Evolutionary conservation across 2,113 vertebrate genomes (phyloP).

Genomic region (Xerus inauris): DNA sequence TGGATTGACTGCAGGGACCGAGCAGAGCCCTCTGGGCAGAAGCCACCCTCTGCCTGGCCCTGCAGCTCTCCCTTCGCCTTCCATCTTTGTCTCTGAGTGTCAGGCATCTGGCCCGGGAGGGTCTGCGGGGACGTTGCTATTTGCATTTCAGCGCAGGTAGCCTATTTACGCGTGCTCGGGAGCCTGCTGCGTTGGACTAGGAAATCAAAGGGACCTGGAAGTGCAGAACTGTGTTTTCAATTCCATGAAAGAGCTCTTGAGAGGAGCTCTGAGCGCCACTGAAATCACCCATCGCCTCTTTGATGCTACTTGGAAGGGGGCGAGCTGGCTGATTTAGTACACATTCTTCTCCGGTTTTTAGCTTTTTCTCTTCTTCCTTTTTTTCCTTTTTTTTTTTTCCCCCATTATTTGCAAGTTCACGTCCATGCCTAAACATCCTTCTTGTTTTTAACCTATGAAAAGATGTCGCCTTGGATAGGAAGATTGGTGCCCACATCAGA

Average conservation of each 20-base stretch:
- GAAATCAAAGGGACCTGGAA: conserved; percentile 10
- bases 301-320: conserved; percentile 72
- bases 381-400: neutral
- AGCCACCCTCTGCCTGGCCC: accelerated
- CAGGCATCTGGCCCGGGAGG: neutral
- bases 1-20: accelerated
- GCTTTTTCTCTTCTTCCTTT: neutral
- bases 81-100: neutral
- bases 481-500: neutral
- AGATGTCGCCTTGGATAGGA: accelerated
- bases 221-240: neutral
- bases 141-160: neutral
- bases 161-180: neutral
- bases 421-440: conserved; percentile 12
- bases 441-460: conserved; percentile 49
- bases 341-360: neutral
- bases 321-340: conserved; percentile 67
- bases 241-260: neutral
- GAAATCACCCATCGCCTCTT: conserved; percentile 61
- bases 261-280: accelerated
- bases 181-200: neutral
- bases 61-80: accelerated
- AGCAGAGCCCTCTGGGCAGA: neutral
- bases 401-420: neutral
- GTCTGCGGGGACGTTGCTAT: neutral